Evolutionary conservation across 2,888 invertebrate genomes (phyloP), one percentile per base, ranked within the genome.

Genomic region (Mesoligia furuncula): DNA sequence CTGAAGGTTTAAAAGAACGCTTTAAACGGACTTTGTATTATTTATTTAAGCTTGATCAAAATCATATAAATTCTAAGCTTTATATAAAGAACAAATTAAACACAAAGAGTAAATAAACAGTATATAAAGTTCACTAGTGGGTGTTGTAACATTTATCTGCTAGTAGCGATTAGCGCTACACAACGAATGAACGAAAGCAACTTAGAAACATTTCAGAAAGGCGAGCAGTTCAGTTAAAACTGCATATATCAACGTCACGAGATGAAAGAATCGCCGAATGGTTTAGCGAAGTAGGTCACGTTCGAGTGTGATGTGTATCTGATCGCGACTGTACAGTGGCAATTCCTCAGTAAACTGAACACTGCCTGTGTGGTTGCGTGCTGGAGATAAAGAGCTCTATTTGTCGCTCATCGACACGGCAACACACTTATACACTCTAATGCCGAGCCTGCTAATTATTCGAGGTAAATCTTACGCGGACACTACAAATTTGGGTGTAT

Each of bases 211-310:
- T 62, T 76, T 65, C 57, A 61, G 36, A 72, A 36, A 80, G 36
- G 36, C 85, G 65, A 81, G 27, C 24, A 51, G 59, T 72, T 72
- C 80, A 70, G 79, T 81, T 85, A 81, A 79, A 79, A 81, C 69
- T 76, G 79, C 82, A 87, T 87, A 87, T 54, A 87, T 87, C 84
- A 85, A 84, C 77, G 88, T 88, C 82, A 81, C 57, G 70, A 74
- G 69, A 67, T 72, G 73, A 78, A 85, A 79, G 76, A 79, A 81
- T 79, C 65, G 67, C 64, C 69, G 65, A 82, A 83, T 65, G 72
- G 71, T 83, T 72, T 72, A 61, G 70, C 59, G 66, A 88, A 78
- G 31, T 86, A 36, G 78, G 76, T 79, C 66, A 75, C 65, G 71
- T 59, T 67, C 57, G 64, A 54, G 39, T 77, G 70, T 51, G 66